These are phyloP conservation scores for Thamnaconus septentrionalis DNA, from an alignment of 2,113 vertebrate species.

Conservation along the genomic window DNA sequence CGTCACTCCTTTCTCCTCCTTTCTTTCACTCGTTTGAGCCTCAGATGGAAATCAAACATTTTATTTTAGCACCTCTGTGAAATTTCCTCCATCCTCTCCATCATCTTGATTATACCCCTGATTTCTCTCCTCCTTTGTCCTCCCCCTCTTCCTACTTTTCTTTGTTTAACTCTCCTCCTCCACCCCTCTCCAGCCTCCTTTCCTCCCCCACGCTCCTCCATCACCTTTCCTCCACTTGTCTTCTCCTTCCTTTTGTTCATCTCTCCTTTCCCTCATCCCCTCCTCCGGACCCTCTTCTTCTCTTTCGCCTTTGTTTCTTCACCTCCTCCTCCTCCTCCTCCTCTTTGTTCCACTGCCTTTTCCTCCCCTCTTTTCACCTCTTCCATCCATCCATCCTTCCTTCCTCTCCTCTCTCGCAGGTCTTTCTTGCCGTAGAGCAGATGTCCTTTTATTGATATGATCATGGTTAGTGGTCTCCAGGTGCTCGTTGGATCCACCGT, in stretches of 20 bases:
- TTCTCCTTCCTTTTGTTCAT: constrained; percentile 11
- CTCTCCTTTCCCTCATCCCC: background rate
- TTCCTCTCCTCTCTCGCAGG: background rate
- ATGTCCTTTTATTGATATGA: constrained; percentile 70
- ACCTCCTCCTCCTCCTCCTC: background rate
- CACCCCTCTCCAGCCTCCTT: background rate
- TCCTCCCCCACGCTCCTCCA: background rate
- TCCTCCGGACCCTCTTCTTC: background rate
- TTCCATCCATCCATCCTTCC: background rate
- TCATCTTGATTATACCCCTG: background rate
- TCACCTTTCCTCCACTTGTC: background rate
- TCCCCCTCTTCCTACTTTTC: background rate
- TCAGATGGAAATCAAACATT: no score
- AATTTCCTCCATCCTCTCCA: no score
- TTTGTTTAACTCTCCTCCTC: background rate
- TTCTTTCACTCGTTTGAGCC: no score
- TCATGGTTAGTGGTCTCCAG: constrained; percentile 69
- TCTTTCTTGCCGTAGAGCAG: constrained; percentile 42
- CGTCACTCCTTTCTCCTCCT: no score
- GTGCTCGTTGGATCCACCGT: constrained; percentile 53
- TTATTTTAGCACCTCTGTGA: no score
- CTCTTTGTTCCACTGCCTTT: constrained; percentile 29
- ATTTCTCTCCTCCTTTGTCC: background rate
- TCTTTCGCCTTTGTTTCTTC: background rate
- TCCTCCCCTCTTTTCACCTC: constrained; percentile 5